Conservation (phyloP, 1,140 invertebrate genomes). For the Drosophila pruinosa region DNA sequence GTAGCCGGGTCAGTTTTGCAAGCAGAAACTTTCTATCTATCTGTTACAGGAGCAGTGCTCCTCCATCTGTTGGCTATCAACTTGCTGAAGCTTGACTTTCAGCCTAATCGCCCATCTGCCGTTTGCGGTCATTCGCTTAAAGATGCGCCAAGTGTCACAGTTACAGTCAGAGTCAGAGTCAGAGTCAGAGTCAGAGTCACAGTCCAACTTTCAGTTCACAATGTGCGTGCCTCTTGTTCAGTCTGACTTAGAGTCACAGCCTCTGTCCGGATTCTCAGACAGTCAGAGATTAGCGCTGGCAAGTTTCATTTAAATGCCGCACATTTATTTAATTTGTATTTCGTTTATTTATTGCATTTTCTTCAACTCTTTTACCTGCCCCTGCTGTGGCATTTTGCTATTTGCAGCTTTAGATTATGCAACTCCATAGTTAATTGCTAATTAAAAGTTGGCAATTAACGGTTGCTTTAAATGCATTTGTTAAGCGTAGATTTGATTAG, state of each 20-base stretch:
- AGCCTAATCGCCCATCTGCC: slow-evolving; percentile 66
- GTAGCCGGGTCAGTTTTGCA: slow-evolving; percentile 67
- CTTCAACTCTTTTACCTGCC: neutral
- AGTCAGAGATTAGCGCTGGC: slow-evolving; percentile 62
- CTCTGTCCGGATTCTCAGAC: slow-evolving; percentile 4
- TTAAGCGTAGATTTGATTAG: slow-evolving; percentile 32
- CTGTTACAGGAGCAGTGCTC: neutral
- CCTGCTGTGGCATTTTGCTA: slow-evolving; percentile 23
- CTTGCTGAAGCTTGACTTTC: slow-evolving; percentile 36
- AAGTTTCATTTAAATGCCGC: slow-evolving; percentile 71
- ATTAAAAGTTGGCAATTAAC: slow-evolving; percentile 52
- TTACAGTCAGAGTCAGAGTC: slow-evolving; percentile 2
- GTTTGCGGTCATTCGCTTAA: slow-evolving; percentile 53
- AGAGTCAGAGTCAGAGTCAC: neutral
- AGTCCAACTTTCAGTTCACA: slow-evolving; percentile 20
- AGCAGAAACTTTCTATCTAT: slow-evolving; percentile 71
- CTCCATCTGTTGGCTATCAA: slow-evolving; percentile 42
- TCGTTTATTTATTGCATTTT: slow-evolving; percentile 43
- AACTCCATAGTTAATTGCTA: slow-evolving; percentile 46
- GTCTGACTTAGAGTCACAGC: slow-evolving; percentile 1
- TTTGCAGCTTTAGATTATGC: slow-evolving; percentile 42
- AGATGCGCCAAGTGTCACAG: slow-evolving; percentile 62
- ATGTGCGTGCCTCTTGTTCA: slow-evolving; percentile 28
- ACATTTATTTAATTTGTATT: slow-evolving; percentile 76
- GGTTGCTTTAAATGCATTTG: slow-evolving; percentile 45